Evolutionary conservation across 2,888 invertebrate genomes (phyloP).

Genomic region (Diaperis boleti): DNA sequence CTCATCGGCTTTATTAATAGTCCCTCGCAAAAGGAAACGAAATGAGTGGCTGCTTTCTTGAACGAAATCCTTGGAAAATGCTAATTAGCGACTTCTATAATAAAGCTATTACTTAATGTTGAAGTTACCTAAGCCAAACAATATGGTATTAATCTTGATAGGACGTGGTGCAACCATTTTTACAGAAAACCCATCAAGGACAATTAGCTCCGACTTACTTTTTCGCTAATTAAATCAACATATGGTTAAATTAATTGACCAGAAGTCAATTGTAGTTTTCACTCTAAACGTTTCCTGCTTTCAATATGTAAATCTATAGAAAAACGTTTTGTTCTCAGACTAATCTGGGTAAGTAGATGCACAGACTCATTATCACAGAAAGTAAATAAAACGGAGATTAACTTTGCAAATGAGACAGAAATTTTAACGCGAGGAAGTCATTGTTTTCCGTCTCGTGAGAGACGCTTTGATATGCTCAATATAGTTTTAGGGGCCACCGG

Average conservation of each 20-base stretch:
- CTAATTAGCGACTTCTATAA: background rate
- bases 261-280: background rate
- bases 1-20: background rate
- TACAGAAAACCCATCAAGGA: too few species aligned
- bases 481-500: too few species aligned
- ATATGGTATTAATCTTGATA: too few species aligned
- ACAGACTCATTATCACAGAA: too few species aligned
- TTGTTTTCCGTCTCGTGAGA: too few species aligned
- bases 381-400: too few species aligned
- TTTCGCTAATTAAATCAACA: too few species aligned
- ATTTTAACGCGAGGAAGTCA: too few species aligned
- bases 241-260: background rate
- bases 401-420: too few species aligned
- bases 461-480: too few species aligned
- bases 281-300: background rate
- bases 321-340: background rate
- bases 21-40: background rate
- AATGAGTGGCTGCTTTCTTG: background rate
- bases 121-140: background rate
- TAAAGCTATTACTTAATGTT: background rate
- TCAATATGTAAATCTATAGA: background rate
- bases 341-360: background rate
- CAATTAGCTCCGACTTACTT: too few species aligned
- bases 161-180: too few species aligned
- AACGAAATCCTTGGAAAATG: background rate